These are phyloP conservation scores for fruit fly (Drosophila melanogaster) DNA, from an alignment of 1,140 invertebrate genomes.

Conservation along the genomic window Release_6_plus_ISO1_MT NT_037436.4:12426001-12426500, in stretches of 20 bases:
- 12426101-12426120: conserved; percentile 3
- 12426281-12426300: conserved; percentile 45
- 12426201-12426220: conserved; percentile 46
- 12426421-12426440: conserved; percentile 61
- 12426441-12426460: conserved; percentile 52
- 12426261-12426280: conserved; percentile 77
- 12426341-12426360: conserved; percentile 7
- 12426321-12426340: neutral
- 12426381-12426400: conserved; percentile 78
- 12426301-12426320: conserved; percentile 13
- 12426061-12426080: conserved; percentile 59
- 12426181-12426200: conserved; percentile 35
- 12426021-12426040: conserved; percentile 40
- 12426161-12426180: conserved; percentile 7
- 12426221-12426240: conserved; percentile 68
- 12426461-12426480: neutral
- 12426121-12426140: neutral
- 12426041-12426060: conserved; percentile 61
- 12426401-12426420: conserved; percentile 78
- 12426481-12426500: conserved; percentile 1
- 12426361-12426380: conserved; percentile 55
- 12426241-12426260: conserved; percentile 59
- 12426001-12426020: conserved; percentile 76
- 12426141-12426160: conserved; percentile 15
- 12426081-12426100: conserved; percentile 23